Conservation (phyloP, 2,113 vertebrate species). For the Hippocampus mohnikei region DNA sequence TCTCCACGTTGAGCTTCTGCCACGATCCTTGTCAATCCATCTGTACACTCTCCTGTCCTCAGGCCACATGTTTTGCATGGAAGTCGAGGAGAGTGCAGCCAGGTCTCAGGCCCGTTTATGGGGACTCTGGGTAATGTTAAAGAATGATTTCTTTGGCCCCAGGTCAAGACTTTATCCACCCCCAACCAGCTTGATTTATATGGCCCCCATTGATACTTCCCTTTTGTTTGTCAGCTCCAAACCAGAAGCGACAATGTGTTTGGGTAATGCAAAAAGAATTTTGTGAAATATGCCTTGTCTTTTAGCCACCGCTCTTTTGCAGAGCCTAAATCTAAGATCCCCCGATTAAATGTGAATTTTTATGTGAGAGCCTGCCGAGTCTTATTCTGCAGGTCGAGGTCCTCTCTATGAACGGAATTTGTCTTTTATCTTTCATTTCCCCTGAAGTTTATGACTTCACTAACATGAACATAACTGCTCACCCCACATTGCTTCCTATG, state of each 20-base stretch:
- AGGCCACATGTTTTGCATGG: slow-evolving; percentile 53
- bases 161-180: slow-evolving; percentile 60
- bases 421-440: slow-evolving; percentile 61
- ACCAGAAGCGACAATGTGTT: slow-evolving; percentile 47
- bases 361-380: slow-evolving; percentile 45
- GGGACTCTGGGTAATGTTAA: slow-evolving; percentile 63
- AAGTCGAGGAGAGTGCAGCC: slow-evolving; percentile 47
- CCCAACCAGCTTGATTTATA: slow-evolving; percentile 65
- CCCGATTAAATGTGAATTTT: slow-evolving; percentile 62
- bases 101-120: slow-evolving; percentile 55
- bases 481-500: slow-evolving; percentile 64
- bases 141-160: slow-evolving; percentile 61
- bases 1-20: slow-evolving; percentile 42
- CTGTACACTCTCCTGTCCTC: slow-evolving; percentile 17
- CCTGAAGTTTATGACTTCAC: slow-evolving; percentile 55
- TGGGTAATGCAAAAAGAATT: slow-evolving; percentile 58
- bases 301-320: slow-evolving; percentile 55
- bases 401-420: slow-evolving; percentile 51
- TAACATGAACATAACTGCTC: slow-evolving; percentile 65
- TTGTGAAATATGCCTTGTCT: slow-evolving; percentile 46
- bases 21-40: slow-evolving; percentile 58
- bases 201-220: slow-evolving; percentile 54
- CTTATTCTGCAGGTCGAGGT: slow-evolving; percentile 55
- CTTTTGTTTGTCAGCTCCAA: slow-evolving; percentile 58
- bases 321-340: slow-evolving; percentile 55